Evolutionary conservation across 2,113 vertebrate species (phyloP), one percentile per base, ranked within the genome.

Genomic region (Anarhynchus alexandrinus): DNA sequence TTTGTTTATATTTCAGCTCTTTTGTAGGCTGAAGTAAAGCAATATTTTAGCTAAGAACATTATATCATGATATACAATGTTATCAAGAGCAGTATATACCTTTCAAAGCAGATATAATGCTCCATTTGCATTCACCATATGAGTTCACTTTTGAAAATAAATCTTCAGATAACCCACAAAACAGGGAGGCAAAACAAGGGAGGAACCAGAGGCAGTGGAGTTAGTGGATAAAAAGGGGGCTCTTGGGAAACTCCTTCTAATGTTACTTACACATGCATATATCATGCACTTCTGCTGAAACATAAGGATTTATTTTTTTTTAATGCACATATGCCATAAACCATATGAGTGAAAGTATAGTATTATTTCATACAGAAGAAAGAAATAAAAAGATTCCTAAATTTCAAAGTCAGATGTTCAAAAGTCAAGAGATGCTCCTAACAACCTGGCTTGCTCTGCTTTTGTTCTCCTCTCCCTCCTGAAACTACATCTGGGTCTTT

Each of bases 71-170:
- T 66, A 77, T 73, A 81, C 81, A 80, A 4, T 65, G 51, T 94
- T 95, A 95, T 80, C 94, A 93, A 82, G 70, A 90, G 32, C n/a
- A 89, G 71, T 40, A 80, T 86, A 91, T 55, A 79, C 84, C n/a
- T 93, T 95, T 97, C 94, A 94, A 81, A 92, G 52, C 81, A 95
- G 81, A 96, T 95, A 73, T 69, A 96, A 95, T 80, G 96, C 70
- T 95, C 84, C 92, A 94, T 94, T 97, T 96, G 49, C 87, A 58
- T 82, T 89, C 84, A 82, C 84, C 90, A 73, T 85, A 95, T 94
- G 94, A 95, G 61, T 49, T 95, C 87, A 85, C 82, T 93, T 91
- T 70, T 61, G 73, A 82, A 97, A 96, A 96, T 96, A 96, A 96
- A 96, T 96, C 93, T 96, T 95, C 71, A 90, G 57, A 93, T 91